Base-by-base conservation (phyloP, 2,888 invertebrate species). In the Sipha maydis region DNA sequence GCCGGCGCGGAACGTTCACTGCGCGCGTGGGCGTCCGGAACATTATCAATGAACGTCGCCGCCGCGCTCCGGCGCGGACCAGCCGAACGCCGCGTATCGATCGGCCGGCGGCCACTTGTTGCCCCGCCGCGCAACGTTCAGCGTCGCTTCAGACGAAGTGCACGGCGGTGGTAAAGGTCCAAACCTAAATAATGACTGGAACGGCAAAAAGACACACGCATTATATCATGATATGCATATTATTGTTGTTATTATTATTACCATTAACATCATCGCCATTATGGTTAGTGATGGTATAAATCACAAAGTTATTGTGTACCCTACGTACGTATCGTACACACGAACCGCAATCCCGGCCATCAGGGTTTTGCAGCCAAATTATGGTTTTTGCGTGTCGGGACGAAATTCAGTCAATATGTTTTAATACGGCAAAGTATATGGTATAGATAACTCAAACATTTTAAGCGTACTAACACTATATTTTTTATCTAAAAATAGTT, bases 41-140 rank as follows among this genome's bases (percentile, higher is more conserved):
- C 71, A 41, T 86, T 80, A 86, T 86, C 86, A 86, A 86, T 86
- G 86, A 86, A 86, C 54, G 67, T 1, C 85, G 38, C 67, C 31
- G 38, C 21, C 5, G 69, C 41, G 56, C 56, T 71, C 28, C 14
- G 25, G 67, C 69, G 41, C 25, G 48, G 41, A 41, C 38, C 21
- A 38, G 19, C 76, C 28, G 14, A 54, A 48, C n/a, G 48, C 28
- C 76, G 76, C 75, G 28, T 78, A 78, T 76, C 83, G 75, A 84
- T 75, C 83, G 38, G n/a, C 19, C 34, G 75, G 75, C 21, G 75
- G 75, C n/a, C 83, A 84, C 83, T 84, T 84, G 83, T 84, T 84
- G 83, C 83, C 83, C 56, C 83, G 56, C 67, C 80, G 34, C 28
- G 28, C 28, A 31, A 71, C 31, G 21, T 78, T 78, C 48, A 54